Base-by-base conservation (phyloP, 1,140 invertebrate species). In the Trinorchestia longiramus region DNA sequence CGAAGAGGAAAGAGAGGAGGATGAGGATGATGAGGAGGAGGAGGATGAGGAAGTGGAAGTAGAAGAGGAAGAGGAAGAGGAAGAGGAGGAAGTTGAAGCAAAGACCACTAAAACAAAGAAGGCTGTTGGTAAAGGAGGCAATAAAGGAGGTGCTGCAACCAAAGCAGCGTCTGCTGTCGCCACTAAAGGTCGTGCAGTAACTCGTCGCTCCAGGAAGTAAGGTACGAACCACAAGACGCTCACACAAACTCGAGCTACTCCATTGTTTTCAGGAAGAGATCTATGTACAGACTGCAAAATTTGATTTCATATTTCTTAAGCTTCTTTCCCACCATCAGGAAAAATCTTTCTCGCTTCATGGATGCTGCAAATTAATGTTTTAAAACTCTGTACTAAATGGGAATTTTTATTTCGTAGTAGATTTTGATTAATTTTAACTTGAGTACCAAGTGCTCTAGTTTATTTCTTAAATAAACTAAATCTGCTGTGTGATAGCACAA, bases 41-140 rank as follows among this genome's bases (percentile, higher is more conserved):
- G 11, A 90, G 28, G 88, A 90, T 42, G 88, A 8, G 0, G 88
- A 90, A 42, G 43, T 17, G 11, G 43, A 43, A 41, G 41, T 42
- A 42, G 43, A 90, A 42, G 88, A 90, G 3, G 8, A 43, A 36
- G 41, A 41, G 43, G 88, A 90, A 17, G 88, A 90, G 43, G 88
- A 41, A 42, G 43, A 90, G 28, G 11, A 90, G 28, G 88, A 90
- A 90, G 88, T 41, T 17, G 88, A 90, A 42, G 43, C 88, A 8
- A 90, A 90, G 88, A 36, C 88, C 88, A 42, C 88, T 42, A 90
- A 90, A 43, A 90, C 88, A 41, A 90, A 90, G 43, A 41, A 90
- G 43, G 41, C 41, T 42, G 88, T 41, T 0, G 88, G n/a, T 42
- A 87, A 87, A 87, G 87, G 8, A 87, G 87, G 87, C 8, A 41